phyloP scores from a whole-genome alignment of 2,113 vertebrate species.

The Gasterosteus aculeatus region DNA sequence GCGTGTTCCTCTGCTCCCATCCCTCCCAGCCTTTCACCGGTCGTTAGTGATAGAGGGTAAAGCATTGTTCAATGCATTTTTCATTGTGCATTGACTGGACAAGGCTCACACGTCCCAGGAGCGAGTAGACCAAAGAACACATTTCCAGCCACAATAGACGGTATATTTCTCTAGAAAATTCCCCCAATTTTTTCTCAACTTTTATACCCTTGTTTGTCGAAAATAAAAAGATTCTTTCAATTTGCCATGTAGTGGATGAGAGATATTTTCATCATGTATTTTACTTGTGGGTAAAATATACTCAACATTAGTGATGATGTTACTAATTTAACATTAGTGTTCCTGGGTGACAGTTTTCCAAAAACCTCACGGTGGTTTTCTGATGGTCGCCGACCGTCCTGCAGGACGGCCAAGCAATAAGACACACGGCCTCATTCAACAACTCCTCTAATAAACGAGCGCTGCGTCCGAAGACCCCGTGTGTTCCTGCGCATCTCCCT shows the following conservation, averaged over 20 bases:
- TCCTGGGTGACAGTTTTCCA: constrained; percentile 21
- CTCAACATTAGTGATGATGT: neutral
- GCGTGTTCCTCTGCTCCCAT: neutral
- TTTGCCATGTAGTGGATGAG: neutral
- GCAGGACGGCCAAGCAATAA: constrained; percentile 51
- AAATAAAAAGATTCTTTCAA: neutral
- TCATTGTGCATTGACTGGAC: neutral
- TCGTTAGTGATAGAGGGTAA: neutral
- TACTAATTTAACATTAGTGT: neutral
- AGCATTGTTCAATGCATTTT: neutral
- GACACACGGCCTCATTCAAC: constrained; percentile 50
- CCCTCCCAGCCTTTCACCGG: neutral
- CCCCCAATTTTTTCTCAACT: neutral
- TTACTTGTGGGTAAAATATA: neutral
- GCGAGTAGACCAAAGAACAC: neutral
- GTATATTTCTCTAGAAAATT: neutral
- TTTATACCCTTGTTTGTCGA: neutral
- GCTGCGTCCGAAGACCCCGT: constrained; percentile 44
- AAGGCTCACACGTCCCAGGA: neutral
- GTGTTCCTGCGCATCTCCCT: constrained; percentile 49
- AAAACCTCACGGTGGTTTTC: constrained; percentile 31
- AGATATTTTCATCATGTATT: neutral
- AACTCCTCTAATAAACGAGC: constrained; percentile 35
- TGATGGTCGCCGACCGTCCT: constrained; percentile 21
- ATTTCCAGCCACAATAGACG: neutral